Evolutionary conservation across 2,113 vertebrate species (phyloP), one percentile per base, ranked within the genome.

Genomic region (Alosa alosa): DNA sequence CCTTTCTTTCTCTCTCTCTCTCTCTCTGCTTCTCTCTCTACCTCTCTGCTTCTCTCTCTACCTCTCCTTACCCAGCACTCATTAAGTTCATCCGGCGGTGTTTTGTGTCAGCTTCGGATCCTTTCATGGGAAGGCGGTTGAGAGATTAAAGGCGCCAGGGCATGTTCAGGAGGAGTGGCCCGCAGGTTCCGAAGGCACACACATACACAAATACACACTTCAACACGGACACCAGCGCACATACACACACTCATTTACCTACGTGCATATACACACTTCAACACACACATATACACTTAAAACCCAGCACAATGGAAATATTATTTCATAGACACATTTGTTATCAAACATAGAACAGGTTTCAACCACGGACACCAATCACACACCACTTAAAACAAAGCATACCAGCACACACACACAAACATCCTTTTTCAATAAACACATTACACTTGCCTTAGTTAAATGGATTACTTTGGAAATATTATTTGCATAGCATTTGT

Each of bases 31-130:
- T 36, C 31, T 15, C 31, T 13, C 25, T 13, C 25, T 0, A 90
- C 31, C 31, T 4, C 72, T 31, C 64, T 72, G 2, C 25, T n/a
- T 36, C 25, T 25, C 25, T 15, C 20, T 60, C 55, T 18, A 60
- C 17, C 31, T 78, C 36, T 78, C 72, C 47, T 3, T 85, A 55
- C 88, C 2, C 91, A 99, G 98, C 98, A 86, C 93, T 99, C 88
- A 98, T 99, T 88, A 97, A 94, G 91, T 99, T 96, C 88, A 97
- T 99, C 90, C 95, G 96, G 81, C 98, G 98, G 0, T 97, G 99
- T 68, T 97, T 97, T 81, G 98, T 99, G 46, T 98, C 96, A 25
- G 96, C 97, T 1, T 96, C 96, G 1, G 97, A 98, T 93, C 98
- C 96, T 99, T 98, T 31, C 96, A 98, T 18, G 96, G 95, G 88